Evolutionary conservation across 1,140 invertebrate genomes (phyloP), one percentile per base, ranked within the genome.

Genomic region (Drosophila eugracilis): DNA sequence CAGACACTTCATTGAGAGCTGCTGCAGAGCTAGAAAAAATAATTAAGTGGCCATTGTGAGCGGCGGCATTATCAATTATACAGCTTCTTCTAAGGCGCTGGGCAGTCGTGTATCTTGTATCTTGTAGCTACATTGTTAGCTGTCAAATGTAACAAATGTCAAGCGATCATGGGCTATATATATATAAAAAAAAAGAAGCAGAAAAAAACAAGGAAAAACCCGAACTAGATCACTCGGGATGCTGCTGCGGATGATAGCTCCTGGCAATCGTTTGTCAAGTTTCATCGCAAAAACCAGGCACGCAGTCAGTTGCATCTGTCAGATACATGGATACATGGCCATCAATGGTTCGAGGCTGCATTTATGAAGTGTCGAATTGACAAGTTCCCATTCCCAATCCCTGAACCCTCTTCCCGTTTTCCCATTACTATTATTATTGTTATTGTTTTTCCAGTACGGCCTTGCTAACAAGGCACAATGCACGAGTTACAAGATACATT

Each of bases 81-180:
- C 58, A 62, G 49, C 24, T 30, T 62, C 55, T 57, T 52, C 60
- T 67, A 53, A 67, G 60, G 47, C 62, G 47, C 58, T 63, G 54
- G 72, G 52, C 73, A 69, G 57, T 75, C 47, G 62, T 66, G 73
- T 69, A 78, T 88, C 74, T 88, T 66, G 73, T 69, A 78, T 88
- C 74, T 88, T 83, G 83, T 78, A 66, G 78, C 74, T 70, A 73
- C 83, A 86, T 86, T 86, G 83, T 86, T 86, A 78, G 78, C 78
- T 88, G 83, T 88, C 83, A 88, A 88, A 88, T 88, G 84, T 88
- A 88, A 88, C 83, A 88, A 88, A 88, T 88, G 83, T 88, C 83
- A 88, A 71, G 62, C 66, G 74, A 78, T 67, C 59, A 63, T 24
- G 37, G 37, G 48, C 54, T 65, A 41, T 58, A 63, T 44, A n/a